A percentile compares a stretch with the other conserved stretches of the same genome.
These are phyloP conservation scores for Sitophilus oryzae DNA, from an alignment of 1,140 invertebrate species.

Conservation along the genomic window DNA sequence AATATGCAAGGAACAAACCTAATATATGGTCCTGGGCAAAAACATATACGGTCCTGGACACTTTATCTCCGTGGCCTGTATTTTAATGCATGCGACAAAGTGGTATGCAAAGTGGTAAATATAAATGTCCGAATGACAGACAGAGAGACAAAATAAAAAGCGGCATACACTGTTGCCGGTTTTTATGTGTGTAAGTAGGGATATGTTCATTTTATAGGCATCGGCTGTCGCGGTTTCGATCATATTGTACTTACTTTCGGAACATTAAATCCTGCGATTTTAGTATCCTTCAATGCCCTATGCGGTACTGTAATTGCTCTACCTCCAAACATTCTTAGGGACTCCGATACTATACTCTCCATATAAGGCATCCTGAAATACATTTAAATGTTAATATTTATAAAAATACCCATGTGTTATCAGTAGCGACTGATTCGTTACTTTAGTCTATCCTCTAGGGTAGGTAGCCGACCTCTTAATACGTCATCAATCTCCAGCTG, in stretches of 20 bases:
- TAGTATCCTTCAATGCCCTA: constrained; percentile 64
- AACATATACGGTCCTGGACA: neutral
- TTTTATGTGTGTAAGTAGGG: too few species aligned
- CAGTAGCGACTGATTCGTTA: too few species aligned
- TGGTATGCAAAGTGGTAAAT: too few species aligned
- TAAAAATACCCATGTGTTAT: too few species aligned
- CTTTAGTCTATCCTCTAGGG: constrained; percentile 62
- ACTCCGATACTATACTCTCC: constrained; percentile 70
- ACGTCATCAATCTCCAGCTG: constrained; percentile 76
- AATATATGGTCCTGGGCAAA: neutral
- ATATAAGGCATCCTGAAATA: constrained; percentile 69
- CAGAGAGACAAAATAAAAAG: too few species aligned
- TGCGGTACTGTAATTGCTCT: constrained; percentile 74
- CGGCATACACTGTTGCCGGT: too few species aligned
- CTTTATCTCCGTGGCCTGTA: too few species aligned
- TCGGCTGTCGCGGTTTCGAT: too few species aligned
- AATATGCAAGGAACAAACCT: neutral
- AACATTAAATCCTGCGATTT: constrained; percentile 63
- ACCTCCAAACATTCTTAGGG: constrained; percentile 70
- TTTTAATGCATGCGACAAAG: too few species aligned
- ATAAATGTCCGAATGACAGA: too few species aligned
- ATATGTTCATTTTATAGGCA: too few species aligned
- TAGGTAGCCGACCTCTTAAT: constrained; percentile 62
- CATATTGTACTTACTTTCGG: constrained; percentile 72
- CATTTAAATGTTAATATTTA: constrained; percentile 10